Evolutionary conservation across 2,797 vertebrate genomes (phyloP).

Genomic region (Ptychadena robeensis): DNA sequence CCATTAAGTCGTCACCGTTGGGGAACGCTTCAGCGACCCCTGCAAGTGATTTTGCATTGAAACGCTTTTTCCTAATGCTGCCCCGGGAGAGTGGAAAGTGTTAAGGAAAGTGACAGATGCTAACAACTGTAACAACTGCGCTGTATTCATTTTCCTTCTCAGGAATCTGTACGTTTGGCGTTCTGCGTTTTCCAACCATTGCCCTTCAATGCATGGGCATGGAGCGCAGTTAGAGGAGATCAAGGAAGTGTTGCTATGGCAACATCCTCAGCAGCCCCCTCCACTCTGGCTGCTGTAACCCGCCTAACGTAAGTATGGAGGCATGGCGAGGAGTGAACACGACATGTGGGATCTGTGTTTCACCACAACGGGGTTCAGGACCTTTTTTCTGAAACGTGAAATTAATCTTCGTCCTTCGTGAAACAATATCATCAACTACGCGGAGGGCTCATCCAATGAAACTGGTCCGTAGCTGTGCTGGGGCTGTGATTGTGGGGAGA

Average conservation of each 20-base stretch:
- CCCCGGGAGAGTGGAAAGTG: not conserved
- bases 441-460: not conserved
- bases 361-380: not conserved
- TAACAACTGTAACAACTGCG: not conserved
- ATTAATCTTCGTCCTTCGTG: not conserved
- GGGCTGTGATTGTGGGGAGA: not conserved
- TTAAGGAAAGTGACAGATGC: not conserved
- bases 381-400: not conserved
- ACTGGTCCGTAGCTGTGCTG: too few relatives aligned
- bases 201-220: conserved; percentile 3
- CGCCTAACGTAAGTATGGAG: not conserved
- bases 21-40: too few relatives aligned
- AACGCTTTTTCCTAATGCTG: not conserved
- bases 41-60: not conserved
- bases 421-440: not conserved
- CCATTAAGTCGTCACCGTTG: too few relatives aligned
- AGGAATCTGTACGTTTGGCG: not conserved
- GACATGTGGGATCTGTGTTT: not conserved
- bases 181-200: not conserved
- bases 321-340: not conserved
- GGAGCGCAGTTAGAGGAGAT: conserved; percentile 2
- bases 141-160: not conserved
- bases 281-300: not conserved
- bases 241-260: conserved; percentile 17
- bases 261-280: conserved; percentile 11